Percentiles rank a stretch among this genome's conserved stretches.
Conservation (phyloP, 1,140 invertebrate species). For the Watersipora subatra region DNA sequence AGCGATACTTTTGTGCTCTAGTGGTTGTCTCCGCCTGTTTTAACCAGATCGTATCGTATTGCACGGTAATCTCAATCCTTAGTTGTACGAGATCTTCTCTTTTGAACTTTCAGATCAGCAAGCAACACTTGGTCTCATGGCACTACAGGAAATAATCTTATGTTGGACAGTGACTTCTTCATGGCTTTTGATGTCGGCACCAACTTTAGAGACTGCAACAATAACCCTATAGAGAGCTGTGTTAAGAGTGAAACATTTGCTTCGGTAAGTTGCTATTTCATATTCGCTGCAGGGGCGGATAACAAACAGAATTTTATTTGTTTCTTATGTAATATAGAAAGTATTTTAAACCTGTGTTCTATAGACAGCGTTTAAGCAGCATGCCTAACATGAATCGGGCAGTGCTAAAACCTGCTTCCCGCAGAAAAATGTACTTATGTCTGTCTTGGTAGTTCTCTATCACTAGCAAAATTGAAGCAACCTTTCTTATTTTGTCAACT, state of each 20-base stretch:
- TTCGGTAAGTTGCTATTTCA: neutral
- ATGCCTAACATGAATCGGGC: too few relatives aligned
- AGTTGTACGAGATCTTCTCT: too few relatives aligned
- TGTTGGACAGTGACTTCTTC: neutral
- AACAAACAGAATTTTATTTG: too few relatives aligned
- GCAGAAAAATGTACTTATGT: too few relatives aligned
- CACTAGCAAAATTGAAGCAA: too few relatives aligned
- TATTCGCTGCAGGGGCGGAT: too few relatives aligned
- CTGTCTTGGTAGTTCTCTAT: too few relatives aligned
- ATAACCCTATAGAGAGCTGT: slow-evolving; percentile 1
- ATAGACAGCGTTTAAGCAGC: too few relatives aligned
- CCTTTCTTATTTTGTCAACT: too few relatives aligned
- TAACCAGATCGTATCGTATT: neutral
- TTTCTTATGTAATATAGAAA: too few relatives aligned
- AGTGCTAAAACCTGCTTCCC: too few relatives aligned
- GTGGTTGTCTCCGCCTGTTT: neutral
- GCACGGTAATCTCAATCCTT: neutral
- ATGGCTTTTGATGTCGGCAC: neutral
- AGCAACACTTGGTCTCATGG: neutral
- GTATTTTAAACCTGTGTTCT: too few relatives aligned
- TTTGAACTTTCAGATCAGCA: neutral
- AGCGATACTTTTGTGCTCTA: neutral
- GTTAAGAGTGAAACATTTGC: slow-evolving; percentile 3
- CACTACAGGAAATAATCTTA: neutral
- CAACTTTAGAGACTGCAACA: neutral